phyloP scores from a whole-genome alignment of 2,113 vertebrate species.

The Cranoglanis bouderius region DNA sequence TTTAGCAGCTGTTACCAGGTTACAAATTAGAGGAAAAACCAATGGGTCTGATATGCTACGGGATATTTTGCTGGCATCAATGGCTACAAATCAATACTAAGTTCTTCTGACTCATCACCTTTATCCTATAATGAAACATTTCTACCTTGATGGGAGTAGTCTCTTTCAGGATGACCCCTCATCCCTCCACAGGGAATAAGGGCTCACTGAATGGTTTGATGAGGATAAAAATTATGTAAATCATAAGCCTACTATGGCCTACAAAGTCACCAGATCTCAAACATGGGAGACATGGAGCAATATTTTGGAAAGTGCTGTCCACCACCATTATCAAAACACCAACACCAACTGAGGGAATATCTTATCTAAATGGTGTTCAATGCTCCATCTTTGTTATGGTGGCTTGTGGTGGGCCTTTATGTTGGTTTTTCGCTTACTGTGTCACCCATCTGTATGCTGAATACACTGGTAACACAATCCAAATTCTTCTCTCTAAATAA shows the following conservation, averaged over 20 bases:
- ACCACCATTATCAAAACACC: not conserved
- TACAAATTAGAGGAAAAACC: not conserved
- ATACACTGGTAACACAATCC: not conserved
- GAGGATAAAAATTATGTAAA: no score
- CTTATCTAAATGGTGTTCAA: not conserved
- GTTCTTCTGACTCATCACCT: not conserved
- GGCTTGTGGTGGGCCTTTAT: not conserved
- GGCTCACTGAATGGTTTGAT: no score
- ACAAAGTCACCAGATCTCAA: not conserved
- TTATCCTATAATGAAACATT: not conserved
- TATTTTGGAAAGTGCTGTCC: not conserved
- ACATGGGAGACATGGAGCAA: not conserved
- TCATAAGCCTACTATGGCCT: no score
- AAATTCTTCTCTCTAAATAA: no score
- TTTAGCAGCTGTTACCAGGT: no score
- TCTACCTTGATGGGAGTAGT: not conserved
- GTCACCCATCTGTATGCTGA: not conserved
- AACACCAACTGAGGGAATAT: not conserved
- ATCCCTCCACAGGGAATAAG: no score
- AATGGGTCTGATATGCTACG: not conserved
- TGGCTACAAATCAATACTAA: not conserved
- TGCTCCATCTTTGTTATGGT: not conserved
- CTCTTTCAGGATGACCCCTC: not conserved
- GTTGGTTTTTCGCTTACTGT: not conserved
- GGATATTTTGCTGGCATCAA: not conserved